A percentile compares a stretch with the other conserved stretches of the same genome.
These are phyloP conservation scores for Branchinecta lindahli DNA, from an alignment of 1,140 invertebrate genomes.

Conservation along the genomic window DNA sequence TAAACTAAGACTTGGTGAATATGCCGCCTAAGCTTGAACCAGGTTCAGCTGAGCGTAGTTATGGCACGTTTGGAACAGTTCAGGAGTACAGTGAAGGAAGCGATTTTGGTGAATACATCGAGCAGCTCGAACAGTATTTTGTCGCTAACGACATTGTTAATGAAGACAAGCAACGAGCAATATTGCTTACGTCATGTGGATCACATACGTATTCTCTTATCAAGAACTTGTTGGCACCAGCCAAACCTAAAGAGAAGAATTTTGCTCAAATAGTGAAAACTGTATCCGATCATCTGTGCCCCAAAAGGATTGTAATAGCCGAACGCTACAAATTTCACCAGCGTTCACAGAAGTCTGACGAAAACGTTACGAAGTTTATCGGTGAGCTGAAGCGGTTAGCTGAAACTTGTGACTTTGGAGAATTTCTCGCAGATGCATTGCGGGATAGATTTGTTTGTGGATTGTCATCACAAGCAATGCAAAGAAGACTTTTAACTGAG, in stretches of 20 bases:
- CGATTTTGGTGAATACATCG: not conserved
- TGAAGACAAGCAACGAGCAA: not conserved
- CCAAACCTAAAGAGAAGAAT: conserved; percentile 7
- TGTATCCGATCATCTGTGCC: conserved; percentile 12
- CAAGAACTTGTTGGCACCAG: conserved; percentile 13
- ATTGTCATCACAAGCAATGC: not conserved
- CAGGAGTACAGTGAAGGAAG: not conserved
- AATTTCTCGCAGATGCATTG: conserved; percentile 13
- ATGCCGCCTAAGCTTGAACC: too few species aligned
- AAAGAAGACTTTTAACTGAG: conserved; percentile 12
- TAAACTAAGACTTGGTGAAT: too few species aligned
- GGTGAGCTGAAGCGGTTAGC: conserved; percentile 13
- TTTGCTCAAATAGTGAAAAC: conserved; percentile 14
- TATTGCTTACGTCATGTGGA: not conserved
- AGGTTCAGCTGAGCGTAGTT: too few species aligned
- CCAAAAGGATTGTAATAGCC: conserved; percentile 15
- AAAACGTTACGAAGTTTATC: conserved; percentile 12
- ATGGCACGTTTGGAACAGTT: not conserved
- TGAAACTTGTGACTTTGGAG: conserved; percentile 16
- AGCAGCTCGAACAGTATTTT: conserved; percentile 3
- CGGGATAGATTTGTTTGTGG: conserved; percentile 17
- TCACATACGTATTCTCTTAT: not conserved
- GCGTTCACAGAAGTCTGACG: conserved; percentile 8
- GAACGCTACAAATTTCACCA: conserved; percentile 18
- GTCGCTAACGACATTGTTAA: not conserved